These are phyloP conservation scores for Cheirogaleus major DNA, from an alignment of 2,797 vertebrate genomes.

Conservation along the genomic window DNA sequence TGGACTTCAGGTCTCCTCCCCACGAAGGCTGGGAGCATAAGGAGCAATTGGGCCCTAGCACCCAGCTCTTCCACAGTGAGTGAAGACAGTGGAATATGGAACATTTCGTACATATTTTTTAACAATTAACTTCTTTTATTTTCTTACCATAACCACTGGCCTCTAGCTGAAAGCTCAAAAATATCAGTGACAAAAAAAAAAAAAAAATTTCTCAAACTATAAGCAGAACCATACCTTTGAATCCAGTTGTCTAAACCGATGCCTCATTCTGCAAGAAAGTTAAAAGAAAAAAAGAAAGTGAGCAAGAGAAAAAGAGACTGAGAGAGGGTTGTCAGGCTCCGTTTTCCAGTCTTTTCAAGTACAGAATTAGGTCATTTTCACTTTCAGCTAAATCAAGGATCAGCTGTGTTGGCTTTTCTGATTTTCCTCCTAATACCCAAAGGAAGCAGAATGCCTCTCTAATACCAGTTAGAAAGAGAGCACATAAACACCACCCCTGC, in stretches of 20 bases:
- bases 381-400: neutral
- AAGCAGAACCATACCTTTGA: slow-evolving; percentile 81
- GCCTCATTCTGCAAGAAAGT: slow-evolving; percentile 81
- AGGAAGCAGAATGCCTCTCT: neutral
- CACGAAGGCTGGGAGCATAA: fast-evolving
- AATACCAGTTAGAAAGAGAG: neutral
- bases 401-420: neutral
- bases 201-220: neutral
- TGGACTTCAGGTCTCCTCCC: neutral
- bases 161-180: neutral
- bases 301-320: neutral
- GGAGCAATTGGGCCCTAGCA: neutral
- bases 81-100: neutral
- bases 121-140: neutral
- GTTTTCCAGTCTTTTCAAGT: neutral
- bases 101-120: neutral
- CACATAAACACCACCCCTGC: neutral
- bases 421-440: neutral
- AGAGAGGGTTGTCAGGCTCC: neutral
- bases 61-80: neutral
- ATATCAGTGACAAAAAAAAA: neutral
- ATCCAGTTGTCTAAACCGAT: slow-evolving; percentile 87
- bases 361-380: neutral
- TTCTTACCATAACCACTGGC: neutral
- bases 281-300: neutral